Evolutionary conservation across 2,888 invertebrate species (phyloP), one percentile per base, ranked within the genome.

Genomic region (Rotaria macrura): DNA sequence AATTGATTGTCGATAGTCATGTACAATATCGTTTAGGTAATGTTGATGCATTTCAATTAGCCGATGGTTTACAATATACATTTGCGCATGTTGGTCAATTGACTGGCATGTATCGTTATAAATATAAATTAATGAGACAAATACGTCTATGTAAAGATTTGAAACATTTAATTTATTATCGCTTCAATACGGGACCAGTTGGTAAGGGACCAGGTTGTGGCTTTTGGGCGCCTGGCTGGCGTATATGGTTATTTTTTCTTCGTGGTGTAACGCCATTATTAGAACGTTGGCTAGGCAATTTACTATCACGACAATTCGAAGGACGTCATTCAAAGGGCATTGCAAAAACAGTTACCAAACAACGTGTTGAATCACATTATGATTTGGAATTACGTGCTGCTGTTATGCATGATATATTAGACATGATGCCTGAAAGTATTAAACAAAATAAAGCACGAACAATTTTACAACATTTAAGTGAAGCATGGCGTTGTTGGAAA

Each of bases 381-480:
- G 99, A 99, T 93, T 93, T 99, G 88, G 99, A 99, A 91, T 92
- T 99, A 89, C 94, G 99, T 88, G 97, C 97, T 29, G 97, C 97
- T 0, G 98, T 92, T 88, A 94, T 94, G 93, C 93, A 94, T 89
- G 99, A 99, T 90, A 99, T 99, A 88, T 94, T 99, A n/a, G 99
- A 99, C 90, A 99, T 99, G 99, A 99, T 99, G 99, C 99, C 99
- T 0, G 99, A 99, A 91, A 99, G 99, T 88, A 99, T 99, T 90
- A 99, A 99, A 90, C 99, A 99, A 91, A 99, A 99, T 92, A 99
- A 99, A 91, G 99, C 99, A 0, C 93, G 98, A 88, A 98, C 98
- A 6, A 99, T 99, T 89, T 92, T 99, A 88, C 99, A 99, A 90
- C 99, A 99, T 93, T 92, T 99, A 87, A 97, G 96, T 52, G 99